Evolutionary conservation across 1,140 invertebrate genomes (phyloP), one percentile per base, ranked within the genome.

Genomic region (Lepidotrigona ventralis): DNA sequence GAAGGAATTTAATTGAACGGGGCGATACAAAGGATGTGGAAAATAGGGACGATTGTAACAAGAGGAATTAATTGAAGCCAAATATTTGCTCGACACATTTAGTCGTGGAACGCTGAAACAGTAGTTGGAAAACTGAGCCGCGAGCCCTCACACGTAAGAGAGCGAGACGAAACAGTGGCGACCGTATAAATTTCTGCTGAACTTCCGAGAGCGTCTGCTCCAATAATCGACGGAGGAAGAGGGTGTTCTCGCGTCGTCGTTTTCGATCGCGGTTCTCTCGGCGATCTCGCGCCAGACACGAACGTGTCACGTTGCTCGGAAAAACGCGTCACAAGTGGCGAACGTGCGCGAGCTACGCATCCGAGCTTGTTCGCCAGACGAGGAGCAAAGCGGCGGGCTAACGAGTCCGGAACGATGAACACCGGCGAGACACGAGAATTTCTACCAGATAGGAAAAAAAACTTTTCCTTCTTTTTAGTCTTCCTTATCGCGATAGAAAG

Each of bases 221-320:
- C 64, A 72, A 79, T 79, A 79, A 79, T 79, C 78, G 60, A 60
- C 17, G 11, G 26, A 72, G 39, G 39, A 39, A 39, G 39, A 39
- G 39, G 39, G 39, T 39, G 33, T 33, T 33, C 33, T 0, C 33
- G 33, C 33, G 33, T 33, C 33, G 33, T 33, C 33, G 33, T 33
- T 33, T 33, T 3, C 33, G 33, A 3, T 33, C 19, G 3, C 11
- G 12, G 3, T 23, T 19, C 26, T 17, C 33, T 33, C 33, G 33
- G 33, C 33, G 33, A 33, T 29, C 29, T 39, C 19, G 33, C 39
- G 68, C 21, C 21, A 23, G 33, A 33, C 33, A 33, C 19, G 21
- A 21, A 14, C 33, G 66, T 11, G 33, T 23, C 66, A 46, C 19
- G 33, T n/a, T 69, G 33, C 33, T 1, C 21, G 46, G 68, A 69